phyloP scores from a whole-genome alignment of 2,888 invertebrate species.

The Clepsis dumicolana region DNA sequence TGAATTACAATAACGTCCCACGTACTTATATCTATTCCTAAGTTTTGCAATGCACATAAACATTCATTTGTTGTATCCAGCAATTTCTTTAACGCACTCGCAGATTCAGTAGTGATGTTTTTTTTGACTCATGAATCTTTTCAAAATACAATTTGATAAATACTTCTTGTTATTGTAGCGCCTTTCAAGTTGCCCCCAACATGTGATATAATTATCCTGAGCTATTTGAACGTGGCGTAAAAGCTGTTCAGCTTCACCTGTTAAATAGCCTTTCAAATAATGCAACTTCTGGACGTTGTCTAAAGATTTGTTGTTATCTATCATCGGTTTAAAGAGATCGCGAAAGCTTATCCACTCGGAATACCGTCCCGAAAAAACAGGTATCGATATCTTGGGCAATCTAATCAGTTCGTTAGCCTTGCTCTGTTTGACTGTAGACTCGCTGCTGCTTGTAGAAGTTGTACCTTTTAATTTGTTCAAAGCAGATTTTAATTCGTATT shows the following conservation, averaged over 20 bases:
- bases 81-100: not conserved
- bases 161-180: conserved; percentile 14
- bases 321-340: not conserved
- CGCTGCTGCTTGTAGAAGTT: not conserved
- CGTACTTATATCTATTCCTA: conserved; percentile 35
- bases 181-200: conserved; percentile 14
- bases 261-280: conserved; percentile 5
- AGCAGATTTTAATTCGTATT: not conserved
- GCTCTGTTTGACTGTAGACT: not conserved
- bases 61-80: conserved; percentile 15
- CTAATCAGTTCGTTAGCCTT: not conserved
- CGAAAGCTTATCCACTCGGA: not conserved
- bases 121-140: not conserved
- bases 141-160: not conserved
- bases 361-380: not conserved
- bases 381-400: not conserved
- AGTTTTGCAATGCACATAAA: conserved; percentile 22
- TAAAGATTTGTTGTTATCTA: not conserved
- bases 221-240: not conserved
- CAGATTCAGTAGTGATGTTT: not conserved
- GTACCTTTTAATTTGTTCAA: not conserved
- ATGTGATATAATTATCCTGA: not conserved
- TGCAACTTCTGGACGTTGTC: conserved; percentile 2
- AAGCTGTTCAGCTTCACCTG: conserved; percentile 16
- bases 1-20: conserved; percentile 47